Evolutionary conservation across 2,113 vertebrate species (phyloP).

Genomic region (Sapayoa aenigma): DNA sequence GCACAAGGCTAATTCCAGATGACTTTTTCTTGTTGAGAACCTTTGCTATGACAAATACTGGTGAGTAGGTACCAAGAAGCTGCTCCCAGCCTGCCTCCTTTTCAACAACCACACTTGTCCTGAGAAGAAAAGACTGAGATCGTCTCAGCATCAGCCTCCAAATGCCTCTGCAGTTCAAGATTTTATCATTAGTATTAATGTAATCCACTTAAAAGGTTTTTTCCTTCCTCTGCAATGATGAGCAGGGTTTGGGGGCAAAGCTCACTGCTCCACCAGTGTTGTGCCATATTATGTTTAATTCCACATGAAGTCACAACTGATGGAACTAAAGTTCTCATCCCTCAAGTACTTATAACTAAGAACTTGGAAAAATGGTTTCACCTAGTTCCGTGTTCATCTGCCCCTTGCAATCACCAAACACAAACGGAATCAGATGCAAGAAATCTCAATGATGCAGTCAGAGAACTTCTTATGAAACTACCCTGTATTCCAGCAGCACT

Average conservation of each 20-base stretch:
- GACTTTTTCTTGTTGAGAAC: not conserved
- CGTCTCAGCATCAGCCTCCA: not conserved
- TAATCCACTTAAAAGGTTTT: not conserved
- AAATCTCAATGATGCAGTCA: not conserved
- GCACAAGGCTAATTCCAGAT: not conserved
- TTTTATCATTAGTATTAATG: not conserved
- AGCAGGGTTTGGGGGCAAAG: not conserved
- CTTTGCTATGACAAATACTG: not conserved
- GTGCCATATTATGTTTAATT: not conserved
- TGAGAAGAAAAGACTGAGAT: not conserved
- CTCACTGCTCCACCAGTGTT: not conserved
- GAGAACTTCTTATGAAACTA: not conserved
- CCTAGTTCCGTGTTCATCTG: not conserved
- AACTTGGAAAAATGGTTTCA: not conserved
- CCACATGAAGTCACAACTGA: not conserved
- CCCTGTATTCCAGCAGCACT: not conserved
- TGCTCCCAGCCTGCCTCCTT: not conserved
- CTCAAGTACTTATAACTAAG: not conserved
- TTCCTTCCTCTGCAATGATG: not conserved
- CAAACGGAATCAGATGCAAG: not conserved
- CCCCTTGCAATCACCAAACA: not conserved
- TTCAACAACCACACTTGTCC: not conserved
- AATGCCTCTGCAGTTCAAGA: not conserved
- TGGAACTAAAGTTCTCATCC: not conserved
- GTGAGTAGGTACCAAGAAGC: not conserved